Base-by-base conservation (phyloP, 1,140 invertebrate species). In the Portunus trituberculatus region DNA sequence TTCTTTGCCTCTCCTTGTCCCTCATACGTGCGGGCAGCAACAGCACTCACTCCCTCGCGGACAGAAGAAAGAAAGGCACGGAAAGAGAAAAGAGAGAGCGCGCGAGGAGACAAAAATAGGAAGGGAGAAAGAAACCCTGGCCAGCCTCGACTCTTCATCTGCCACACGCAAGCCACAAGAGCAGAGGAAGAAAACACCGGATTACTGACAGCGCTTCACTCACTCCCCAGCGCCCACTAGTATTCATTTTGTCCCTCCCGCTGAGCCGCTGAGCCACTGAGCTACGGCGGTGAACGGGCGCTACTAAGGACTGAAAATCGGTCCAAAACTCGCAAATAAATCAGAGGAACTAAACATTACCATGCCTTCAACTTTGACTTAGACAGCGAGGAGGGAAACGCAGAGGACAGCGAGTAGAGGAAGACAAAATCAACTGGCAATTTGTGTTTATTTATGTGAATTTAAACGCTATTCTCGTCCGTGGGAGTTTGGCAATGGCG, bases 1-100 rank as follows among this genome's bases (percentile, higher is more conserved):
- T 46, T 91, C 48, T 91, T 29, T 91, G 25, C 48, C 45, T 91
- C 45, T 91, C 45, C 48, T 29, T 59, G 32, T 59, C 89, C 46
- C 48, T 91, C n/a, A 39, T 39, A 39, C 39, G 39, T 39, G 39
- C 39, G 39, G 39, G 39, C 39, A 39, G 39, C 39, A 39, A 39
- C 39, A 39, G 39, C 39, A 39, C 39, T 39, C 39, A 39, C 39
- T 39, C 39, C 39, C 39, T 39, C 46, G 14, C 89, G 20, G 14
- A 52, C 46, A 48, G 20, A 29, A 32, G 32, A 59, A 59, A 59
- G 86, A 20, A 16, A 39, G 86, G 31, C 4, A 88, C 28, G 20
- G 31, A 32, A 29, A 87, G 84, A 39, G 39, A 31, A 28, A 28
- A 28, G 29, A 16, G 32, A 25, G 31, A 32, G 20, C 25, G 86